Percentiles rank a stretch among this genome's conserved stretches.
Evolutionary conservation across 2,888 invertebrate species (phyloP).

Genomic region (Troides oblongomaculatus): DNA sequence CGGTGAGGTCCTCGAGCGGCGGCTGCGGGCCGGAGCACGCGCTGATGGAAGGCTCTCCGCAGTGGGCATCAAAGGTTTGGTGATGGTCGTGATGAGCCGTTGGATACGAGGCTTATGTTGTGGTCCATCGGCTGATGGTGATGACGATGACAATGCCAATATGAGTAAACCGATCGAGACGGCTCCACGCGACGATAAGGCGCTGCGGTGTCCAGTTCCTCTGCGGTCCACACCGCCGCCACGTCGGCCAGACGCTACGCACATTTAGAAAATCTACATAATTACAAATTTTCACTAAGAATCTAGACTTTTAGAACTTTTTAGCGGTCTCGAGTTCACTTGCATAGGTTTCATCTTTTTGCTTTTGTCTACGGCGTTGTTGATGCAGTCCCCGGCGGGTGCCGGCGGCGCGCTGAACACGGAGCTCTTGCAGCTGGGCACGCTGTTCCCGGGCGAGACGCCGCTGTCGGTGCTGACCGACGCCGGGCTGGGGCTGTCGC

Average conservation of each 20-base stretch:
- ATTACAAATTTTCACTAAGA: constrained; percentile 72
- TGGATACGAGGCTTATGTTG: too few species aligned
- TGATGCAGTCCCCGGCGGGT: constrained; percentile 48
- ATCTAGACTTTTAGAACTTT: constrained; percentile 76
- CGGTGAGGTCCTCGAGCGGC: too few species aligned
- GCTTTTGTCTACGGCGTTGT: constrained; percentile 53
- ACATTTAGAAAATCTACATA: constrained; percentile 80
- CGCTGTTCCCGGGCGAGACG: constrained; percentile 70
- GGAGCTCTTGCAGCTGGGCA: constrained; percentile 64
- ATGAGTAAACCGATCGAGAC: constrained; percentile 58
- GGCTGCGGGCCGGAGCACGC: too few species aligned
- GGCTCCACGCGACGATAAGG: constrained; percentile 62
- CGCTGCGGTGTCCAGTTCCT: constrained; percentile 71
- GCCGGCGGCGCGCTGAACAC: constrained; percentile 55
- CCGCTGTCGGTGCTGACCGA: constrained; percentile 72
- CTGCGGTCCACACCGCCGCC: constrained; percentile 50
- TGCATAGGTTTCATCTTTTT: constrained; percentile 62
- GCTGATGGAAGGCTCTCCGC: too few species aligned
- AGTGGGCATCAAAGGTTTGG: too few species aligned
- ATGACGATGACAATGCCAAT: constrained; percentile 41
- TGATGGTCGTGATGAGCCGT: too few species aligned
- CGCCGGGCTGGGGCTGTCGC: constrained; percentile 70
- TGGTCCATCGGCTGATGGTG: too few species aligned
- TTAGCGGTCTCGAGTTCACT: constrained; percentile 60
- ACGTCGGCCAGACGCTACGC: constrained; percentile 60